phyloP scores from a whole-genome alignment of 2,113 vertebrate species.

The Larimichthys polyactis region DNA sequence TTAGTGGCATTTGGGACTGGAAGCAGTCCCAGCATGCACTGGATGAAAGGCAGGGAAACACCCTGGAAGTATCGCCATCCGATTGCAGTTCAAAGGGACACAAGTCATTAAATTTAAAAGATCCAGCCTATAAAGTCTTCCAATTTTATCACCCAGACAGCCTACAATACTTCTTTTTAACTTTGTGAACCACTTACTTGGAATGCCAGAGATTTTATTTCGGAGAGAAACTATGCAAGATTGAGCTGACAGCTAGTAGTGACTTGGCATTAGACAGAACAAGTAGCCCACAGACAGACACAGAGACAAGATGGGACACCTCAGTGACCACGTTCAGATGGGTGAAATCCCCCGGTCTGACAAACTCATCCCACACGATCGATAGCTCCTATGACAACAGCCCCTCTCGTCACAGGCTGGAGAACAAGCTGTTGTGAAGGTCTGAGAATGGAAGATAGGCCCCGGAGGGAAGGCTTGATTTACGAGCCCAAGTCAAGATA shows the following conservation, averaged over 20 bases:
- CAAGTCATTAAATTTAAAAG: neutral
- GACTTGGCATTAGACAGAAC: constrained; percentile 53
- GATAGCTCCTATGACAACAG: constrained; percentile 80
- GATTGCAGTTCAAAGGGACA: neutral
- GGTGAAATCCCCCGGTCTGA: constrained; percentile 70
- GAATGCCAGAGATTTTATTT: constrained; percentile 1
- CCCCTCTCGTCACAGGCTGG: constrained; percentile 72
- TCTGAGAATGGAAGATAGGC: constrained; percentile 76
- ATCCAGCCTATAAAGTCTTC: neutral
- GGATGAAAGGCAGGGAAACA: neutral
- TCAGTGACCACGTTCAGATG: constrained; percentile 69
- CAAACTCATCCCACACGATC: constrained; percentile 79
- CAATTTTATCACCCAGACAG: neutral
- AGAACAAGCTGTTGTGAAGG: constrained; percentile 79
- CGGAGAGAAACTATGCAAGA: constrained; percentile 16
- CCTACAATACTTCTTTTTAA: neutral
- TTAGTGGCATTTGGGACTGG: neutral
- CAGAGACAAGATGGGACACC: constrained; percentile 67
- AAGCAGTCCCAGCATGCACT: constrained; percentile 18
- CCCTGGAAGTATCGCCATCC: neutral
- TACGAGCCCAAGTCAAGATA: constrained; percentile 75
- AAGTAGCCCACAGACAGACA: constrained; percentile 67
- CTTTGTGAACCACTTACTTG: constrained; percentile 3
- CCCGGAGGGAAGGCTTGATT: constrained; percentile 76
- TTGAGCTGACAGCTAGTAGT: constrained; percentile 37